Evolutionary conservation across 2,888 invertebrate species (phyloP).

Genomic region (Ichneumoninae sp.): DNA sequence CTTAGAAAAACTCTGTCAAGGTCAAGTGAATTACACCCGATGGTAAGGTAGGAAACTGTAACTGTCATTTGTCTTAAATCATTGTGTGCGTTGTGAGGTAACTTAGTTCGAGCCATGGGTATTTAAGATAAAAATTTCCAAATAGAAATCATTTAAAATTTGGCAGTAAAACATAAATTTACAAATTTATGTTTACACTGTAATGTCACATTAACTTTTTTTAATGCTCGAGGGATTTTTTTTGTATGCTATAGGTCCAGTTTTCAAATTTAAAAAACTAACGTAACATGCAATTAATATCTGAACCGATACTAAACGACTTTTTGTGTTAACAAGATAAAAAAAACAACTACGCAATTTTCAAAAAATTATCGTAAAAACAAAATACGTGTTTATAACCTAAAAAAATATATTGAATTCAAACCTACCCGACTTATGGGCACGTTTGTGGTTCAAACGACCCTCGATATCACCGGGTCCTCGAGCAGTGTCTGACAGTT

Average conservation of each 20-base stretch:
- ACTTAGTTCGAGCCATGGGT: not conserved
- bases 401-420: slow-evolving; percentile 18
- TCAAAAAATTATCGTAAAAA: not conserved
- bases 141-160: not conserved
- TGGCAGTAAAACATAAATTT: not conserved
- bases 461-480: slow-evolving; percentile 89
- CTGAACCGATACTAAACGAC: not conserved
- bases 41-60: too few species aligned
- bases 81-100: too few species aligned
- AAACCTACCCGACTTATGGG: slow-evolving; percentile 81
- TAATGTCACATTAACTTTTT: not conserved
- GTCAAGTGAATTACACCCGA: too few species aligned
- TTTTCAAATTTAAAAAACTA: too few species aligned
- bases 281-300: not conserved
- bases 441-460: slow-evolving; percentile 88
- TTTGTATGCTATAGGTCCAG: not conserved
- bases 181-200: not conserved
- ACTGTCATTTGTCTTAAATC: too few species aligned
- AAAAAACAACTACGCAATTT: not conserved
- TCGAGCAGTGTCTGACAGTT: slow-evolving; percentile 88
- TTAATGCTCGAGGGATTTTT: not conserved
- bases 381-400: slow-evolving; percentile 34
- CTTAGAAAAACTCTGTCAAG: too few species aligned
- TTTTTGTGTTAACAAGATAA: not conserved
- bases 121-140: not conserved